Percentiles rank a stretch among this genome's conserved stretches.
These are phyloP conservation scores for Theristus sp. DNA, from an alignment of 2,888 invertebrate genomes.

Conservation along the genomic window DNA sequence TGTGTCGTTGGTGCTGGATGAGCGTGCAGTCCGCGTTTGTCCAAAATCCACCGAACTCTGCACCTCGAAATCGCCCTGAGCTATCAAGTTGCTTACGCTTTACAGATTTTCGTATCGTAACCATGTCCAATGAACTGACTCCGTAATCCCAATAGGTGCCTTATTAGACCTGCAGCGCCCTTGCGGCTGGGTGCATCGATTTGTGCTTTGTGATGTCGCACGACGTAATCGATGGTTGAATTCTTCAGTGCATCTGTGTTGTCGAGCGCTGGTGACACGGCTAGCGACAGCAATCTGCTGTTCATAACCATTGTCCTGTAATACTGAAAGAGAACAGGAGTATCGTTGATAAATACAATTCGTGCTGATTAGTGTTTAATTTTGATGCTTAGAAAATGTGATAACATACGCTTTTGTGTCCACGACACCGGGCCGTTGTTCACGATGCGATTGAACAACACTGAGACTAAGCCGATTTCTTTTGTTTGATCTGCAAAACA, in stretches of 20 bases:
- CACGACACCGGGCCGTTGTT: neutral
- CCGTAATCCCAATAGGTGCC: neutral
- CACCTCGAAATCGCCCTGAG: too few relatives aligned
- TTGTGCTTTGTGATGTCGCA: neutral
- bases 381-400: too few relatives aligned
- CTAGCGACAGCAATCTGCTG: neutral
- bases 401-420: too few relatives aligned
- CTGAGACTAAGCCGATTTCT: neutral
- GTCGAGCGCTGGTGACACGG: neutral
- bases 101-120: too few relatives aligned
- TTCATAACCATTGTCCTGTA: neutral
- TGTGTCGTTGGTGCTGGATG: slow-evolving; percentile 1
- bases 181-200: neutral
- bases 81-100: too few relatives aligned
- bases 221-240: neutral
- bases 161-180: too few relatives aligned
- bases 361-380: too few relatives aligned
- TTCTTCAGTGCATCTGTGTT: neutral
- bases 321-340: too few relatives aligned
- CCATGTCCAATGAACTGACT: neutral
- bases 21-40: slow-evolving; percentile 8
- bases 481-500: neutral
- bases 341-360: too few relatives aligned
- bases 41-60: too few relatives aligned
- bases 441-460: neutral